A percentile compares a stretch with the other conserved stretches of the same genome.
Evolutionary conservation across 2,797 vertebrate species (phyloP).

Genomic region (Sebastiscus albofasciatus): DNA sequence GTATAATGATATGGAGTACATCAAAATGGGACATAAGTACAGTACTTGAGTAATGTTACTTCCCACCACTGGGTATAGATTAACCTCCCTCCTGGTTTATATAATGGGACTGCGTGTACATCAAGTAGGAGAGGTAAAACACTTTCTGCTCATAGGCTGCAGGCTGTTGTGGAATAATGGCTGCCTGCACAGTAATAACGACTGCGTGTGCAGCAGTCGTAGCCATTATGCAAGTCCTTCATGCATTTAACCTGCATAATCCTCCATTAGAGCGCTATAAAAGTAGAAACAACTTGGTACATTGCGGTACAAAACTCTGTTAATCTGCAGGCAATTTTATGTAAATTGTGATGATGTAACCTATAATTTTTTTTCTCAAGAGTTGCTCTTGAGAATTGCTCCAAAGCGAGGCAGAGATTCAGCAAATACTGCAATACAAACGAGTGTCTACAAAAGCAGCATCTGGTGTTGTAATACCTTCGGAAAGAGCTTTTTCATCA

Average conservation of each 20-base stretch:
- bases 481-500: neutral
- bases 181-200: conserved; percentile 29
- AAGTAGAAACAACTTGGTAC: conserved; percentile 41
- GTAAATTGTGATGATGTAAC: conserved; percentile 62
- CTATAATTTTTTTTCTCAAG: conserved; percentile 19
- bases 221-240: conserved; percentile 55
- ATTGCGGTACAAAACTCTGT: conserved; percentile 32
- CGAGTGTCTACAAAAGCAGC: conserved; percentile 3
- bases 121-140: conserved; percentile 12
- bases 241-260: conserved; percentile 65
- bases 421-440: conserved; percentile 9
- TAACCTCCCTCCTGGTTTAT: neutral
- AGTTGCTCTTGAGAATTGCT: conserved; percentile 19
- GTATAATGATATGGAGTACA: neutral
- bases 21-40: neutral
- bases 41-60: neutral
- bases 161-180: conserved; percentile 42
- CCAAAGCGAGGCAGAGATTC: conserved; percentile 17
- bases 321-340: conserved; percentile 45
- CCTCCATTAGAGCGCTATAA: conserved; percentile 46
- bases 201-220: neutral
- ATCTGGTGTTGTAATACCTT: neutral
- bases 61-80: neutral
- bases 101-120: conserved; percentile 12
- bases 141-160: conserved; percentile 14